These are phyloP conservation scores for Mormyrops boulengeri DNA, from an alignment of 2,797 vertebrate genomes.

Conservation along the genomic window DNA sequence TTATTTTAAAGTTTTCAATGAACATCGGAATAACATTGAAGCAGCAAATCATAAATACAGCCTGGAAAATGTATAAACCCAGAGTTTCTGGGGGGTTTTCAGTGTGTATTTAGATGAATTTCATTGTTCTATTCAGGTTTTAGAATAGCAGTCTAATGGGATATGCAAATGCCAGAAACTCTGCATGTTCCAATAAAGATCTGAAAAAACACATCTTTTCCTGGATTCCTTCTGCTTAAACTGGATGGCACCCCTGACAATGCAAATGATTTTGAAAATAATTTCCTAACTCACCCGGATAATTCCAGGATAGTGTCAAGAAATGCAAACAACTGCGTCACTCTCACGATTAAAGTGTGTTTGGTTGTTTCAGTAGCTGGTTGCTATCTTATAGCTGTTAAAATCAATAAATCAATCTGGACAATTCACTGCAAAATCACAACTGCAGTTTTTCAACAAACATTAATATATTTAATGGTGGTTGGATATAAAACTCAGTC, in stretches of 20 bases:
- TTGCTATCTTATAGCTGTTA: background rate
- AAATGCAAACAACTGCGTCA: background rate
- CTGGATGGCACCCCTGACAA: background rate
- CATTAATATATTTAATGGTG: background rate
- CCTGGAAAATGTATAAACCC: background rate
- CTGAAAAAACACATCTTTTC: background rate
- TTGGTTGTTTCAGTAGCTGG: background rate
- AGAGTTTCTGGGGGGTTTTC: background rate
- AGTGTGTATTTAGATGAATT: background rate
- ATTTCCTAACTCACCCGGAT: background rate
- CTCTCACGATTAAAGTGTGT: background rate
- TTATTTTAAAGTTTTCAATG: background rate
- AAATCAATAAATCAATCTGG: background rate
- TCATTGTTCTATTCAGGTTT: background rate
- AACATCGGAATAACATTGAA: background rate
- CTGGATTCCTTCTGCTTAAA: background rate
- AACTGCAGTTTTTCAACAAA: background rate
- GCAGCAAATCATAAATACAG: background rate
- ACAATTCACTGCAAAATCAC: background rate
- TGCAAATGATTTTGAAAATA: constrained; percentile 1
- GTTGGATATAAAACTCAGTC: background rate
- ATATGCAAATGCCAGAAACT: background rate
- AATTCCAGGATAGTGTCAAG: background rate
- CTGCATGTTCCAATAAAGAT: background rate
- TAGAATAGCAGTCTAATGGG: background rate